Base-by-base conservation (phyloP, 2,113 vertebrate species). In the Myodes glareolus region DNA sequence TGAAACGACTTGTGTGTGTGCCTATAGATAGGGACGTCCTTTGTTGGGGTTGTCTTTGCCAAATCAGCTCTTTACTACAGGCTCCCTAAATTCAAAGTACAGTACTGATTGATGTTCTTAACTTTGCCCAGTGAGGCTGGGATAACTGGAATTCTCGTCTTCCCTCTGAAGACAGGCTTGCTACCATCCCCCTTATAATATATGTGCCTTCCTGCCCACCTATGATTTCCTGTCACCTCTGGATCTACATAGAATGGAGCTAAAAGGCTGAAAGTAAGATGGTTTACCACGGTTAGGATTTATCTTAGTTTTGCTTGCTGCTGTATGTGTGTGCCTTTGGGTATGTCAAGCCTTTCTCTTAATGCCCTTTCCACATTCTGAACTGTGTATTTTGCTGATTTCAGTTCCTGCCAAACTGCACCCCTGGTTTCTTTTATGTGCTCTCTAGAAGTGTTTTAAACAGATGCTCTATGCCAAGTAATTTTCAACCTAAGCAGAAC, bases 401-500 rank as follows among this genome's bases (percentile, higher is more conserved):
- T 17, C 11, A 86, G 80, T 68, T 47, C 63, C 92, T 92, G 72
- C 85, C 72, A 58, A 67, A 76, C 85, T 55, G 58, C 50, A 73
- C 29, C 31, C 72, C 39, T 85, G 91, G n/a, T 61, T 91, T 87
- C 82, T 97, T 96, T 93, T 33, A 78, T 29, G 31, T 67, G 12
- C 52, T 92, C 81, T 89, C 92, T 78, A 29, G 86, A 94, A 96
- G 80, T 96, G 63, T 68, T 91, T 91, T 92, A 91, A 88, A 94
- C 47, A 95, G 65, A 75, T 36, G 50, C 2, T 13, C 88, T 77
- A 3, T 78, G 65, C 50, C 90, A 91, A 95, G 58, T 25, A 23
- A 61, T 95, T 94, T 78, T 42, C 45, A 95, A 42, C 67, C 42
- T 78, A 91, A 82, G 81, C 77, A 91, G 70, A 85, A 91, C 93